Conservation (phyloP, 2,797 vertebrate genomes). For the Tragopan temminckii region DNA sequence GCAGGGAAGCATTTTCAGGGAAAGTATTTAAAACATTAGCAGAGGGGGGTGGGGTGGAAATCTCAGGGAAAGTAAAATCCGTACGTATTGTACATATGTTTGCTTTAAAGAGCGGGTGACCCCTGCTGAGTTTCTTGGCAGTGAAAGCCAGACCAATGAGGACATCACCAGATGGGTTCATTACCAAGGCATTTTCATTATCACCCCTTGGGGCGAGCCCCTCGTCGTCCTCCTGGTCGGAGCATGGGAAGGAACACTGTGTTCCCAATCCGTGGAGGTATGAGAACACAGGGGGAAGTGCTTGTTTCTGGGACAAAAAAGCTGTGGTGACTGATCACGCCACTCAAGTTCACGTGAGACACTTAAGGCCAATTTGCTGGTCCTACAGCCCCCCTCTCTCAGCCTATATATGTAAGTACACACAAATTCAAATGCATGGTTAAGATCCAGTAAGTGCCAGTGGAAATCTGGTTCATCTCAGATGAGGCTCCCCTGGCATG, state of each 20-base stretch:
- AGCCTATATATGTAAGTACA: background rate
- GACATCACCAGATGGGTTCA: conserved; percentile 74
- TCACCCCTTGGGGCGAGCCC: conserved; percentile 64
- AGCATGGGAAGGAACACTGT: conserved; percentile 74
- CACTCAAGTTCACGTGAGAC: background rate
- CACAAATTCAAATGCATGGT: background rate
- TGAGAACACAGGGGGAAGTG: conserved; percentile 54
- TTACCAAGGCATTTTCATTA: conserved; percentile 66
- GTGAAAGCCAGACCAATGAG: conserved; percentile 52
- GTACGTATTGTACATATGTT: conserved; percentile 69
- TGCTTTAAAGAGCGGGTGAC: conserved; percentile 55
- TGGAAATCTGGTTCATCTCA: conserved; percentile 39
- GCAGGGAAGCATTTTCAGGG: conserved; percentile 51
- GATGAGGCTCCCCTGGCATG: conserved; percentile 30
- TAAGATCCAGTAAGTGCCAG: conserved; percentile 3
- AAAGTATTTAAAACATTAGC: conserved; percentile 66
- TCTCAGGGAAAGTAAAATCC: conserved; percentile 1
- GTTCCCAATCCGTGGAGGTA: conserved; percentile 55
- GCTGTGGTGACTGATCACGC: background rate
- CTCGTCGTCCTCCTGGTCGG: conserved; percentile 35
- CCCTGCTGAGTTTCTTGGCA: conserved; percentile 67
- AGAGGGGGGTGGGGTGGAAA: conserved; percentile 51
- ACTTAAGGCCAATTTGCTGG: background rate
- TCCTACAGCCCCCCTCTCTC: background rate
- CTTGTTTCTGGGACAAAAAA: conserved; percentile 52